Percentiles rank a stretch among this genome's conserved stretches.
phyloP scores from a whole-genome alignment of 2,113 vertebrate genomes.

The Arothron firmamentum region DNA sequence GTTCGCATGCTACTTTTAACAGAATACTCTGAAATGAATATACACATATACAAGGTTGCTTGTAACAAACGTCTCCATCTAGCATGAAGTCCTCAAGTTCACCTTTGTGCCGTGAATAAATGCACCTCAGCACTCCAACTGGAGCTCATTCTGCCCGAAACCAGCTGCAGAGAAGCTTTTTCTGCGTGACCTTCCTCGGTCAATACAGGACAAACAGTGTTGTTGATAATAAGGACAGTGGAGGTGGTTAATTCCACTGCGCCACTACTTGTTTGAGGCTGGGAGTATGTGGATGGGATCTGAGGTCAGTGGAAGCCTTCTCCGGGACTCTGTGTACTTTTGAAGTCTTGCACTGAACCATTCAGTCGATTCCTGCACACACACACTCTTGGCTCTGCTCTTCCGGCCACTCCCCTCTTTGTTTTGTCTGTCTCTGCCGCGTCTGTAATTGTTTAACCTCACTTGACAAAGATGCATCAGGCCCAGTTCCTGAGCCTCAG shows the following conservation, averaged over 20 bases:
- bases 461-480: slow-evolving; percentile 25
- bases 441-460: slow-evolving; percentile 38
- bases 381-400: no score
- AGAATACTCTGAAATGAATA: no score
- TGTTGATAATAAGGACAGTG: slow-evolving; percentile 26
- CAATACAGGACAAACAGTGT: slow-evolving; percentile 18
- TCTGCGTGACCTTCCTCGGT: slow-evolving; percentile 22
- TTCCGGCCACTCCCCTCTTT: slow-evolving; percentile 1
- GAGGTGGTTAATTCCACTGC: slow-evolving; percentile 11
- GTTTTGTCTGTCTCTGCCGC: slow-evolving; percentile 12
- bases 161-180: slow-evolving; percentile 17
- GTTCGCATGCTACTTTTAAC: background rate
- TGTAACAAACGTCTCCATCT: no score
- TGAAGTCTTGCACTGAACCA: slow-evolving; percentile 8
- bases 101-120: background rate
- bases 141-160: slow-evolving; percentile 34
- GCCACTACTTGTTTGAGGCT: slow-evolving; percentile 6
- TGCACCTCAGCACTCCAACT: slow-evolving; percentile 9
- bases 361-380: background rate
- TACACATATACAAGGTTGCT: no score
- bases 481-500: slow-evolving; percentile 31
- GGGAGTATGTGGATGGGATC: slow-evolving; percentile 15
- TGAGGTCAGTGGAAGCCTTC: slow-evolving; percentile 26
- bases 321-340: background rate
- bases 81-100: no score